phyloP scores from a whole-genome alignment of 2,113 vertebrate genomes.

The Salvelinus alpinus region DNA sequence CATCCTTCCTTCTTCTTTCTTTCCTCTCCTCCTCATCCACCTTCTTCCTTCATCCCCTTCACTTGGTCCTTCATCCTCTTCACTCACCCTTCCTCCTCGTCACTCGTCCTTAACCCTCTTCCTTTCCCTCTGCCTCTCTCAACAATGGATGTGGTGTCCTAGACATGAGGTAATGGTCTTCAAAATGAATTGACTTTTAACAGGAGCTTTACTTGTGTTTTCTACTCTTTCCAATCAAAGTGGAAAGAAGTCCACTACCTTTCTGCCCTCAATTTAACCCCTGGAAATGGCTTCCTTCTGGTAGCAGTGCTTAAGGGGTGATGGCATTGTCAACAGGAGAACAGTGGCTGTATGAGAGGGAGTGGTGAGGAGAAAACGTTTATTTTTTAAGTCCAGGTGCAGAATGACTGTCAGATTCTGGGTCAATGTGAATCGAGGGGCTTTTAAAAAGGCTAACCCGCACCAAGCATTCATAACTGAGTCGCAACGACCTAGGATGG shows the following conservation, averaged over 20 bases:
- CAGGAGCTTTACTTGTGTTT: background rate
- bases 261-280: background rate
- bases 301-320: too few relatives aligned
- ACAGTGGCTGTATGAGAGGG: background rate
- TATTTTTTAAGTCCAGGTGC: slow-evolving; percentile 23
- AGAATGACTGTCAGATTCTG: slow-evolving; percentile 59
- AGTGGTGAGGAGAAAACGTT: background rate
- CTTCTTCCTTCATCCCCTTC: too few relatives aligned
- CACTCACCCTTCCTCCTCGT: too few relatives aligned
- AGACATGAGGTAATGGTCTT: background rate
- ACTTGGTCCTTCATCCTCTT: background rate
- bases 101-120: too few relatives aligned
- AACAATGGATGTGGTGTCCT: too few relatives aligned
- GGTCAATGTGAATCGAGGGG: slow-evolving; percentile 64
- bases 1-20: background rate
- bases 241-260: too few relatives aligned
- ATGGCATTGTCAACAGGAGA: too few relatives aligned
- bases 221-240: too few relatives aligned
- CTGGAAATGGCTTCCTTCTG: background rate
- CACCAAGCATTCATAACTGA: slow-evolving; percentile 45
- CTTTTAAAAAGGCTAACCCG: background rate
- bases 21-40: too few relatives aligned
- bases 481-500: slow-evolving; percentile 46
- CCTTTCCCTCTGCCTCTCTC: background rate
- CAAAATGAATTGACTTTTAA: slow-evolving; percentile 1